These are phyloP conservation scores for Alfaro cultratus DNA, from an alignment of 2,797 vertebrate species.

Conservation along the genomic window DNA sequence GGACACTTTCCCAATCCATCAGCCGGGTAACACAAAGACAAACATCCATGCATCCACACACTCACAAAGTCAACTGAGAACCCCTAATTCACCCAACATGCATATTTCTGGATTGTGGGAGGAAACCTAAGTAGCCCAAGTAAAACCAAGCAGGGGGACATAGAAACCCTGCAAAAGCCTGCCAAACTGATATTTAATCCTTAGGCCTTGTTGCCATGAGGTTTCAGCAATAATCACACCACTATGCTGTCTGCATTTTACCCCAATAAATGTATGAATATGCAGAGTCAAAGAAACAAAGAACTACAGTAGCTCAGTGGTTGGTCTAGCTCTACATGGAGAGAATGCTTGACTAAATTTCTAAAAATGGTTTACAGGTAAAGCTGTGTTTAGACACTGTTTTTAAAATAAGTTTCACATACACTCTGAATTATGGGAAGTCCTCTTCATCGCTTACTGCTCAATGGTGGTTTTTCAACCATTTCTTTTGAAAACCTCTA, in stretches of 20 bases:
- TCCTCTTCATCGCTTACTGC: conserved; percentile 32
- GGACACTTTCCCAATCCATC: conserved; percentile 4
- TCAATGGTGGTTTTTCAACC: conserved; percentile 43
- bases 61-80: conserved; percentile 7
- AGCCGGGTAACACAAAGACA: not conserved
- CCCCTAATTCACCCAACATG: conserved; percentile 2
- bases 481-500: conserved; percentile 55
- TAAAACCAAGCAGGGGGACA: not conserved
- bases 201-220: not conserved
- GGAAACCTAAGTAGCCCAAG: conserved; percentile 11
- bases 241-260: not conserved
- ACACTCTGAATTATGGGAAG: conserved; percentile 42
- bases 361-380: conserved; percentile 33
- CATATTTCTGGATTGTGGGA: conserved; percentile 13
- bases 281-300: not conserved
- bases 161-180: not conserved
- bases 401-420: conserved; percentile 48
- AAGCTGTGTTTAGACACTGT: conserved; percentile 47
- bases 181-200: conserved; percentile 10
- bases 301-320: not conserved
- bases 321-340: not conserved
- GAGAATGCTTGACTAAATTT: conserved; percentile 18
- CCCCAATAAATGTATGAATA: not conserved
- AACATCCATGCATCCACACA: conserved; percentile 3
- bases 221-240: not conserved